A percentile compares a stretch with the other conserved stretches of the same genome.
Evolutionary conservation across 1,140 invertebrate genomes (phyloP).

Genomic region (Drosophila ironensis): DNA sequence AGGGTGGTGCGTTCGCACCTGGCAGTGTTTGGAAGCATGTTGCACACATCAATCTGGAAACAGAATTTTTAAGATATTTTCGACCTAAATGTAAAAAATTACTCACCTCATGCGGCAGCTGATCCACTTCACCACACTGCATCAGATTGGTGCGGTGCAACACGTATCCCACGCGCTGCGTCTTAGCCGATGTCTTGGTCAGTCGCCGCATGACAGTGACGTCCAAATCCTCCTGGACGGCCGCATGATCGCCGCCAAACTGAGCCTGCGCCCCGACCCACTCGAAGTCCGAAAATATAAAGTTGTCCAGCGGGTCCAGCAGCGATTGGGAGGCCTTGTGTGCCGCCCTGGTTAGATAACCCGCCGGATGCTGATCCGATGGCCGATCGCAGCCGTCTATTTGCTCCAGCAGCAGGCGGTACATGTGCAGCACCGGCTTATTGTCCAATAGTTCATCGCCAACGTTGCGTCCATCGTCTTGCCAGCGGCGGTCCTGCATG

Average conservation of each 20-base stretch:
- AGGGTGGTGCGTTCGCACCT: slow-evolving; percentile 62
- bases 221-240: slow-evolving; percentile 71
- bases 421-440: no score
- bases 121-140: slow-evolving; percentile 82
- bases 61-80: background rate
- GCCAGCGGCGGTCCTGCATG: slow-evolving; percentile 95
- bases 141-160: slow-evolving; percentile 85
- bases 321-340: no score
- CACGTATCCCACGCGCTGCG: slow-evolving; percentile 82
- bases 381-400: no score
- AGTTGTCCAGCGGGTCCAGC: slow-evolving; percentile 86
- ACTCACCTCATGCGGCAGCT: slow-evolving; percentile 32
- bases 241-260: slow-evolving; percentile 67
- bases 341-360: no score
- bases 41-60: slow-evolving; percentile 52
- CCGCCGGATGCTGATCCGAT: no score
- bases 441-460: no score
- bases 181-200: slow-evolving; percentile 70
- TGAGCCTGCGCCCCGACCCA: slow-evolving; percentile 65
- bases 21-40: slow-evolving; percentile 25
- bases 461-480: no score
- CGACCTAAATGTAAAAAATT: background rate
- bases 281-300: slow-evolving; percentile 83
- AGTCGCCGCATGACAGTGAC: slow-evolving; percentile 83
- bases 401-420: no score